Evolutionary conservation across 2,797 vertebrate species (phyloP), one percentile per base, ranked within the genome.

Genomic region (Ptychadena robeensis): DNA sequence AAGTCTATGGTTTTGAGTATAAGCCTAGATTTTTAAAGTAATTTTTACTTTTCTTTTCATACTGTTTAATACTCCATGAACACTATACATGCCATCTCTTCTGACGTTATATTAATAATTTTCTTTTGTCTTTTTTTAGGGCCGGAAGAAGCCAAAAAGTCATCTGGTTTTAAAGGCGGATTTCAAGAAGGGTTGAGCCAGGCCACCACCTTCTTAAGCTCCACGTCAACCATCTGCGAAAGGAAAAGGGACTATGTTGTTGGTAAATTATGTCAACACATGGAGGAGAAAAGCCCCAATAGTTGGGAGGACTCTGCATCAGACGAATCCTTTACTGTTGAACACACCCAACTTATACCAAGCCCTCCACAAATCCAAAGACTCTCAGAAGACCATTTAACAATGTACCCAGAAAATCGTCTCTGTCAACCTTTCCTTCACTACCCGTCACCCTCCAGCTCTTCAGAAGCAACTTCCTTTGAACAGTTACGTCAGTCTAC

Each of bases 201-300:
- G 22, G 82, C 82, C 9, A 38, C 82, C 1, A 69, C 3, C 30
- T 85, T 85, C 37, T 27, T 85, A 15, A 80, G 31, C 40, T 70
- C 82, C 22, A 37, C 53, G 2, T 53, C 53, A 2, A 57, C 28
- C 12, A 80, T 85, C 10, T 63, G 77, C 15, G 77, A 74, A 65
- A 80, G 57, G 14, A 84, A 84, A 32, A 84, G 70, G 34, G 71
- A 70, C 9, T 85, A 80, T 25, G 70, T 85, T 32, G 82, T 85
- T 0, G 69, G 34, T 34, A 85, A 73, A 48, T 30, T 85, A 1
- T 80, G 65, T 14, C 71, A 75, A 28, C 82, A 80, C 57, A 85
- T 85, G 66, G 77, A 85, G 38, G 38, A 69, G 11, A 66, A 37
- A 12, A 71, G 27, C 15, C 64, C 66, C 9, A 65, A 65, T 0